A percentile compares a stretch with the other conserved stretches of the same genome.
Evolutionary conservation across 2,888 invertebrate species (phyloP).

Genomic region (Cactoblastis cactorum): DNA sequence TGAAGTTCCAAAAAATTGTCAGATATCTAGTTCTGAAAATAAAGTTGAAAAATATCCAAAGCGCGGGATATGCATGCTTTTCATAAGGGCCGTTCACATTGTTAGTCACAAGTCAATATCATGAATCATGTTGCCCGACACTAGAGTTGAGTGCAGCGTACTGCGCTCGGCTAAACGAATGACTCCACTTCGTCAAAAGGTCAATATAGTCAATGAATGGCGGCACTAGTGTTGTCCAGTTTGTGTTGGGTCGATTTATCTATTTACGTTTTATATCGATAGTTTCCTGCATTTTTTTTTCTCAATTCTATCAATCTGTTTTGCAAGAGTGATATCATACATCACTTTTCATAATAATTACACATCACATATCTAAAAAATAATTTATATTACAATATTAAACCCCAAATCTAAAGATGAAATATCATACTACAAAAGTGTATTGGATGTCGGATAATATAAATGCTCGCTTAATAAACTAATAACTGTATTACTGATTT

Average conservation of each 20-base stretch:
- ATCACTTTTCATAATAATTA: no score
- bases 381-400: no score
- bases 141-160: slow-evolving; percentile 30
- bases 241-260: background rate
- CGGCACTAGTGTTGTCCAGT: slow-evolving; percentile 23
- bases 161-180: slow-evolving; percentile 45
- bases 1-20: background rate
- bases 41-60: background rate
- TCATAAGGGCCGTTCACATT: slow-evolving; percentile 8
- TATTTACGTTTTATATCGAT: no score
- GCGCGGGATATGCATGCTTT: background rate
- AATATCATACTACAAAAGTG: no score
- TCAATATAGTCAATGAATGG: slow-evolving; percentile 52
- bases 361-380: no score
- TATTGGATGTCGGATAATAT: no score
- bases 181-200: slow-evolving; percentile 55
- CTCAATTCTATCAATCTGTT: no score
- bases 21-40: background rate
- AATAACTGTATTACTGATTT: no score
- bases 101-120: slow-evolving; percentile 16
- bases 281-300: no score
- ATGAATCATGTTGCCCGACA: slow-evolving; percentile 20
- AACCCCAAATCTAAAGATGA: no score
- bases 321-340: no score
- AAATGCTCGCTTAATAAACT: no score